Evolutionary conservation across 2,888 invertebrate species (phyloP).

Genomic region (Cremastinae sp.): DNA sequence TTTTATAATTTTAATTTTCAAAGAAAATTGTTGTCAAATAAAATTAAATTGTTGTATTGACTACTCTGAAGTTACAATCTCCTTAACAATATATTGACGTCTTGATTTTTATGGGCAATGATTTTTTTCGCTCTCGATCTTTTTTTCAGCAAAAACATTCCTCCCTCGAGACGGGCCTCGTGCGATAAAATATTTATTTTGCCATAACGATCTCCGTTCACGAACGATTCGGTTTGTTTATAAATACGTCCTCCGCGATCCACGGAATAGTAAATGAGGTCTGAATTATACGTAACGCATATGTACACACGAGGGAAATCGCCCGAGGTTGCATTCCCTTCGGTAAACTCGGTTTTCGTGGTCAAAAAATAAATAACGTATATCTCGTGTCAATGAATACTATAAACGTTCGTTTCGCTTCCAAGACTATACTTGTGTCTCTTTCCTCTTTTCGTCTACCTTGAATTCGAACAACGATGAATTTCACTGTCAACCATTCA

Average conservation of each 20-base stretch:
- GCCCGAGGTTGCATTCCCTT: constrained; percentile 1
- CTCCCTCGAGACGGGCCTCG: not conserved
- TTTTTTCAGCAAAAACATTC: constrained; percentile 33
- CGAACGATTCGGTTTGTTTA: constrained; percentile 59
- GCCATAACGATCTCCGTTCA: constrained; percentile 51
- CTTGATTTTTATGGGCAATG: too few relatives aligned
- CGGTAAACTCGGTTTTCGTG: not conserved
- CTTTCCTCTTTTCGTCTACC: too few relatives aligned
- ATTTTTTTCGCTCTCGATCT: constrained; percentile 3
- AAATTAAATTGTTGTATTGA: too few relatives aligned
- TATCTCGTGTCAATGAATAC: constrained; percentile 4
- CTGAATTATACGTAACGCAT: constrained; percentile 48
- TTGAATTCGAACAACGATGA: too few relatives aligned
- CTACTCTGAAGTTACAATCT: too few relatives aligned
- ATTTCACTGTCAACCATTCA: too few relatives aligned
- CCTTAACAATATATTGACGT: too few relatives aligned
- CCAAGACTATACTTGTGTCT: not conserved
- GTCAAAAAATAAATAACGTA: constrained; percentile 15
- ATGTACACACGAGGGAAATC: not conserved
- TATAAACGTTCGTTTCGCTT: not conserved
- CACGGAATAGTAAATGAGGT: constrained; percentile 65
- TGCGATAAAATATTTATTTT: constrained; percentile 60
- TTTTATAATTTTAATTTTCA: too few relatives aligned
- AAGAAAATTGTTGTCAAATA: too few relatives aligned
- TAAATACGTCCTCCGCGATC: constrained; percentile 67